Evolutionary conservation across 2,888 invertebrate genomes (phyloP).

Genomic region (Lycia hirtaria): DNA sequence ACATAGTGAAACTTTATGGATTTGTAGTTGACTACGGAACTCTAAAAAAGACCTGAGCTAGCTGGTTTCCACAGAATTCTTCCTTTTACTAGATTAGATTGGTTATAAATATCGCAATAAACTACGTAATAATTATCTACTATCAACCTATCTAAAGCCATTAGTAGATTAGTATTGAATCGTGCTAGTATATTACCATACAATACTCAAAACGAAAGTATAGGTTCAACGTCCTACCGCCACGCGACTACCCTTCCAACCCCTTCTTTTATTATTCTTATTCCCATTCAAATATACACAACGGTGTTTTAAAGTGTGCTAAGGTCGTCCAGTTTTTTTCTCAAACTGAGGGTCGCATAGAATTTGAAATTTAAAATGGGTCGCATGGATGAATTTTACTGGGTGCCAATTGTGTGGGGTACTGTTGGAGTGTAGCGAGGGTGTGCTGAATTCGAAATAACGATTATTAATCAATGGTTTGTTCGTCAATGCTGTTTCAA

Average conservation of each 20-base stretch:
- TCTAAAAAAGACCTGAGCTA: no score
- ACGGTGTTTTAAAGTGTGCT: slow-evolving; percentile 65
- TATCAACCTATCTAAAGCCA: slow-evolving; percentile 30
- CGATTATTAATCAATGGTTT: slow-evolving; percentile 23
- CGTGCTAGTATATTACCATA: slow-evolving; percentile 12
- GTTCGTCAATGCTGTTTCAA: slow-evolving; percentile 16
- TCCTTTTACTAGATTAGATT: no score
- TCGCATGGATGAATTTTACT: slow-evolving; percentile 53
- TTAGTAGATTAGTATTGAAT: slow-evolving; percentile 33
- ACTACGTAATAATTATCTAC: slow-evolving; percentile 18
- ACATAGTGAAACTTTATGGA: no score
- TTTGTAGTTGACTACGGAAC: no score
- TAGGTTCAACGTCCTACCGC: slow-evolving; percentile 72
- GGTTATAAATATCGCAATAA: neutral
- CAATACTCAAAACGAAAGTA: slow-evolving; percentile 39
- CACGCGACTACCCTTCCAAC: slow-evolving; percentile 68
- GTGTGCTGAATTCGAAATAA: slow-evolving; percentile 12
- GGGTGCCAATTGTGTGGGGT: slow-evolving; percentile 54
- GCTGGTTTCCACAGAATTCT: no score
- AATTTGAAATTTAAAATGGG: slow-evolving; percentile 47
- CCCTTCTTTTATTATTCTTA: slow-evolving; percentile 62
- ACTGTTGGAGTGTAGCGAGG: slow-evolving; percentile 32
- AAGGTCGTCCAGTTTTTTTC: slow-evolving; percentile 65
- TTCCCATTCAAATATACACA: slow-evolving; percentile 52
- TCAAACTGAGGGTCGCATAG: slow-evolving; percentile 51